Evolutionary conservation across 2,797 vertebrate genomes (phyloP), one percentile per base, ranked within the genome.

Genomic region (Emydoidea blandingii): DNA sequence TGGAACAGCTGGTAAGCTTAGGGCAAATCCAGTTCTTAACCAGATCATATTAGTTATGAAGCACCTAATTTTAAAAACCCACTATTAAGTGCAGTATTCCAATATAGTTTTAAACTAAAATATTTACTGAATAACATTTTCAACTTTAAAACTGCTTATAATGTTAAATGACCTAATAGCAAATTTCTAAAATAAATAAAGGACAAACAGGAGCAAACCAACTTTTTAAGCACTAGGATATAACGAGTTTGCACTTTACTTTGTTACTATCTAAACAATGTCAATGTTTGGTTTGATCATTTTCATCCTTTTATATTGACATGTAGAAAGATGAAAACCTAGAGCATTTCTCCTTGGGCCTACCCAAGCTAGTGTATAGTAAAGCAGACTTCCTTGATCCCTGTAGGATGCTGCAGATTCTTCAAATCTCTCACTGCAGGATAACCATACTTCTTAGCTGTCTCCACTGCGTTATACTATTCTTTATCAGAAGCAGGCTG

Each of bases 341-440:
- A 93, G 47, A 91, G 15, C 44, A 65, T 94, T 92, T 95, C 34
- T 88, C 86, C 54, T 84, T 88, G 74, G 65, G 92, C 84, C 82
- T 95, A 83, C 86, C 88, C 65, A 79, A 91, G 37, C 52, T 56
- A 79, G 34, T 82, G 57, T 74, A 27, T 2, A 91, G 87, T 91
- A 94, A 93, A 59, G 88, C 74, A 74, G 94, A 91, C 23, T 57
- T 92, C 87, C 91, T 97, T 89, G 93, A 96, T 97, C 95, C 89
- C 86, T 82, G 65, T 89, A 92, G 92, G 86, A n/a, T 87, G 92
- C 91, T 97, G 94, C 92, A 97, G 89, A 97, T 96, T 95, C 96
- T 97, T 93, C 96, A 95, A 79, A 97, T 97, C 93, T 94, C 93
- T 97, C 96, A 1, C 95, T 92, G 96, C 94, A 94, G 96, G 95